phyloP scores from a whole-genome alignment of 2,888 invertebrate species.

The Chloromyia formosa region DNA sequence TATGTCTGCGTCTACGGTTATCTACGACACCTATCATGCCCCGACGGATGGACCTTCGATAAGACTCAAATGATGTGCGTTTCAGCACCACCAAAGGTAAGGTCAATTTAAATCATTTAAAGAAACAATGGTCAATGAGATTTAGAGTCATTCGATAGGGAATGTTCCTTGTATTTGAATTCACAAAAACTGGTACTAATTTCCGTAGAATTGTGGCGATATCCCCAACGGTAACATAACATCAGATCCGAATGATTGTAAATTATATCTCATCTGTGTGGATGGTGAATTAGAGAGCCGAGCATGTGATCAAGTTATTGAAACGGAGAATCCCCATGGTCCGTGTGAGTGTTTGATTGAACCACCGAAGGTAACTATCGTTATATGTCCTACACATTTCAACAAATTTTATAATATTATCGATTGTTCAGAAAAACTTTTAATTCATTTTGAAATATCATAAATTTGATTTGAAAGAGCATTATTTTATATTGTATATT shows the following conservation, averaged over 20 bases:
- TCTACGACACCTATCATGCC: background rate
- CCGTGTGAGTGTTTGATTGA: background rate
- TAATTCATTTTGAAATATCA: too few relatives aligned
- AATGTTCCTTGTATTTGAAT: too few relatives aligned
- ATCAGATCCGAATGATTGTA: constrained; percentile 8
- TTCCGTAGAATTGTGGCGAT: constrained; percentile 3
- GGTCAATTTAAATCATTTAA: too few relatives aligned
- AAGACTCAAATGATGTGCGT: background rate
- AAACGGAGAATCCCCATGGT: background rate
- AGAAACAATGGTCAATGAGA: too few relatives aligned
- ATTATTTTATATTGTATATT: too few relatives aligned
- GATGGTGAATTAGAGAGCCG: background rate
- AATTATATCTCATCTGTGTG: background rate
- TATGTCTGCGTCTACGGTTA: constrained; percentile 9
- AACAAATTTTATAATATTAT: background rate
- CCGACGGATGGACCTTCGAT: background rate
- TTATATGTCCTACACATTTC: background rate
- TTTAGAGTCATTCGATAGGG: too few relatives aligned
- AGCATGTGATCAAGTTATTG: background rate
- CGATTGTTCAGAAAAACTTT: too few relatives aligned
- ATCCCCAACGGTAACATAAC: background rate
- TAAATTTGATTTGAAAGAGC: too few relatives aligned
- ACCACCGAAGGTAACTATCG: background rate
- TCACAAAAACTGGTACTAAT: too few relatives aligned
- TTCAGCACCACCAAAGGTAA: background rate